Percentiles rank a stretch among this genome's conserved stretches.
Evolutionary conservation across 2,888 invertebrate species (phyloP).

Genomic region (Pimpla rufipes): DNA sequence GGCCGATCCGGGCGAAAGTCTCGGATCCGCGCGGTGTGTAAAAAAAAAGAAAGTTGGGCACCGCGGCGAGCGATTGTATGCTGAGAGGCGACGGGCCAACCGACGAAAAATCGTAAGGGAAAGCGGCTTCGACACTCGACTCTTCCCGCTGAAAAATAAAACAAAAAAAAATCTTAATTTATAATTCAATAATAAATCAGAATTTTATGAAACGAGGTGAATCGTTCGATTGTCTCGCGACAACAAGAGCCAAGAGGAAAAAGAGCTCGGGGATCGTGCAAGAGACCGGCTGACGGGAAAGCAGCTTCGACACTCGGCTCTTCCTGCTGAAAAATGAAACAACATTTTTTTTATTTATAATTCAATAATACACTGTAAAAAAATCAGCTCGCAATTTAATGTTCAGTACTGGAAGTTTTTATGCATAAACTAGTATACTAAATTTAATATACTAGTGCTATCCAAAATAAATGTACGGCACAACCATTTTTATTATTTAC

Average conservation of each 20-base stretch:
- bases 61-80: conserved; percentile 11
- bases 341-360: too few species aligned
- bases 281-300: background rate
- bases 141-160: background rate
- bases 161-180: background rate
- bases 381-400: too few species aligned
- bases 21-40: conserved; percentile 30
- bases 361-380: background rate
- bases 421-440: too few species aligned
- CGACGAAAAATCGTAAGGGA: conserved; percentile 34
- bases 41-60: conserved; percentile 45
- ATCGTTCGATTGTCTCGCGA: background rate
- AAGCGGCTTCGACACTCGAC: conserved; percentile 14
- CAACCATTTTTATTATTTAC: too few species aligned
- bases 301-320: too few species aligned
- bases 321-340: background rate
- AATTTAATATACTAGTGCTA: too few species aligned
- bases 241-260: too few species aligned
- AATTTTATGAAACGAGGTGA: background rate
- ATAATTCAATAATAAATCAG: background rate
- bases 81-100: conserved; percentile 8
- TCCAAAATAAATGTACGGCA: too few species aligned
- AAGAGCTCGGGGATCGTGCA: too few species aligned
- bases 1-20: conserved; percentile 68
- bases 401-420: background rate